Evolutionary conservation across 2,797 vertebrate genomes (phyloP).

Genomic region (Ambastaia sidthimunki): DNA sequence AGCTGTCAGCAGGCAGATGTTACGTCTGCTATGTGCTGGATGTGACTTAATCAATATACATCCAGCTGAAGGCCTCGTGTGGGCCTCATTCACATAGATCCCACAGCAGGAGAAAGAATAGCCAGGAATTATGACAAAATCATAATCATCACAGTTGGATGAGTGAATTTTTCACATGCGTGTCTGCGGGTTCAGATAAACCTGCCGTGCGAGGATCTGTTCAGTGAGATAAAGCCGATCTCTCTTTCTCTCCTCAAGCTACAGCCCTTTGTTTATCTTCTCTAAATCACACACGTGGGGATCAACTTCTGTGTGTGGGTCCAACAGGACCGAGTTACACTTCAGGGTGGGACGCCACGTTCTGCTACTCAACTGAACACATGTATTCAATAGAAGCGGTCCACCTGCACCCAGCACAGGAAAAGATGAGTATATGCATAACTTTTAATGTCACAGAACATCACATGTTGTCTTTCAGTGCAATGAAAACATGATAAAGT

Average conservation of each 20-base stretch:
- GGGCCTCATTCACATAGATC: constrained; percentile 66
- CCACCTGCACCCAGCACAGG: background rate
- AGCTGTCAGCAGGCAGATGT: constrained; percentile 23
- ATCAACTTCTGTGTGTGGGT: constrained; percentile 34
- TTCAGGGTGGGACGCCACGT: constrained; percentile 35
- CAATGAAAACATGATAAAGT: constrained; percentile 52
- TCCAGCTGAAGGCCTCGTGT: constrained; percentile 59
- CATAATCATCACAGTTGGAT: constrained; percentile 71
- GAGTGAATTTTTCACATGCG: constrained; percentile 65
- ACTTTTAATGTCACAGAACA: constrained; percentile 21
- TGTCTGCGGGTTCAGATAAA: constrained; percentile 70
- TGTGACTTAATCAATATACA: constrained; percentile 49
- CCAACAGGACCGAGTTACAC: constrained; percentile 22
- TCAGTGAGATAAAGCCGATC: constrained; percentile 71
- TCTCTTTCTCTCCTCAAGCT: constrained; percentile 60
- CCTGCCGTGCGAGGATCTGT: constrained; percentile 72
- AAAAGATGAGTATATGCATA: constrained; percentile 21
- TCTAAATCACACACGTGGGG: constrained; percentile 43
- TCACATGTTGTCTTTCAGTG: constrained; percentile 47
- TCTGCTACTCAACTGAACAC: constrained; percentile 37
- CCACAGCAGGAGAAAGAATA: constrained; percentile 56
- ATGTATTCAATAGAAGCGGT: constrained; percentile 29
- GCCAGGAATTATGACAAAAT: constrained; percentile 72
- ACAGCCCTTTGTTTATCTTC: constrained; percentile 45
- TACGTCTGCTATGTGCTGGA: constrained; percentile 47